Evolutionary conservation across 2,113 vertebrate genomes (phyloP).

Genomic region (Isurus oxyrinchus): DNA sequence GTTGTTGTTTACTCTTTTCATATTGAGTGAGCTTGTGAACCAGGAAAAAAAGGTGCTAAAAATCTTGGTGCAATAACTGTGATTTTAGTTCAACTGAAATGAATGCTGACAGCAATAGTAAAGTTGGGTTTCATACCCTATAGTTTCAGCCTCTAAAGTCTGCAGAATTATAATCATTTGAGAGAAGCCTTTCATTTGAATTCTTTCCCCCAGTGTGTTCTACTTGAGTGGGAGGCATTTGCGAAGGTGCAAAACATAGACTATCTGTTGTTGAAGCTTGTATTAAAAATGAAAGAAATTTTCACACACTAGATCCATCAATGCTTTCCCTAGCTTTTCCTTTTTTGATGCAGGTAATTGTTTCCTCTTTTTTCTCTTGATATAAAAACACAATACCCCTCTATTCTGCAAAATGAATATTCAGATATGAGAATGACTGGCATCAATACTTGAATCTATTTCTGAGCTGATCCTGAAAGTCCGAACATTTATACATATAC

Average conservation of each 20-base stretch:
- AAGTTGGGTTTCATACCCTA: not conserved
- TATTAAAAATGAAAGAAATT: slow-evolving; percentile 17
- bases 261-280: slow-evolving; percentile 23
- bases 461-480: not conserved
- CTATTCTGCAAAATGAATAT: slow-evolving; percentile 14
- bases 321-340: not conserved
- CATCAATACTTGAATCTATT: not conserved
- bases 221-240: slow-evolving; percentile 23
- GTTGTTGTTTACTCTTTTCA: not conserved
- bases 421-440: not conserved
- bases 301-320: not conserved
- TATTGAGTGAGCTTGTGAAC: not conserved
- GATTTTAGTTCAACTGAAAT: not conserved
- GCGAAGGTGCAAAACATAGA: slow-evolving; percentile 14
- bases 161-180: slow-evolving; percentile 29
- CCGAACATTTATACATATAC: not conserved
- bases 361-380: not conserved
- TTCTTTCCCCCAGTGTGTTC: not conserved
- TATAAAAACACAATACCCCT: not conserved
- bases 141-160: not conserved
- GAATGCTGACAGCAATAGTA: not conserved
- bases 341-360: not conserved
- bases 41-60: not conserved
- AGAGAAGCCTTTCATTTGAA: slow-evolving; percentile 20
- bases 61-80: slow-evolving; percentile 4